These are phyloP conservation scores for Mobula birostris DNA, from an alignment of 2,113 vertebrate genomes.

Conservation along the genomic window DNA sequence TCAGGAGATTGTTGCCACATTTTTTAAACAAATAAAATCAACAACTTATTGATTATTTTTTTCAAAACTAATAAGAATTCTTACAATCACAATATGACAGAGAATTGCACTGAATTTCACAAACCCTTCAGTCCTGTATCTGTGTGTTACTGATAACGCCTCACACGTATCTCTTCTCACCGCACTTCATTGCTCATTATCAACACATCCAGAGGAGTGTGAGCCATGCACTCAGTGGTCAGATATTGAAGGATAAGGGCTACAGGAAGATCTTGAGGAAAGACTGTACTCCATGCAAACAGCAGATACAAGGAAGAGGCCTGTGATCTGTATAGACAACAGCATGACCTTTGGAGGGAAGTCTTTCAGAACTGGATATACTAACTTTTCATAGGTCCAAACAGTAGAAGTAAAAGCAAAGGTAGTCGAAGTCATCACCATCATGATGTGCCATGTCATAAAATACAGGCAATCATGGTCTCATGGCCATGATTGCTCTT, in stretches of 20 bases:
- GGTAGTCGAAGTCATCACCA: too few relatives aligned
- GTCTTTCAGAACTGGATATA: too few relatives aligned
- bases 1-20: not conserved
- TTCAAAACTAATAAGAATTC: not conserved
- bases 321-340: too few relatives aligned
- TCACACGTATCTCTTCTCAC: not conserved
- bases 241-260: not conserved
- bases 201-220: too few relatives aligned
- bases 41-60: not conserved
- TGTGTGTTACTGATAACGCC: not conserved
- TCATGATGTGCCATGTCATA: too few relatives aligned
- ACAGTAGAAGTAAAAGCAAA: too few relatives aligned
- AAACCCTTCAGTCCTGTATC: not conserved
- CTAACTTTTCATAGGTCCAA: too few relatives aligned
- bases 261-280: not conserved
- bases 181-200: not conserved
- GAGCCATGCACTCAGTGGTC: not conserved
- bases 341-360: too few relatives aligned
- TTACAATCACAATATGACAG: not conserved
- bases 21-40: not conserved
- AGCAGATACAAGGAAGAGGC: too few relatives aligned
- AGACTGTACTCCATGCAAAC: not conserved
- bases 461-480: too few relatives aligned
- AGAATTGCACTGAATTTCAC: not conserved
- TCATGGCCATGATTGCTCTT: too few relatives aligned